These are phyloP conservation scores for Andrena haemorrhoa DNA, from an alignment of 2,888 invertebrate species.

Conservation along the genomic window DNA sequence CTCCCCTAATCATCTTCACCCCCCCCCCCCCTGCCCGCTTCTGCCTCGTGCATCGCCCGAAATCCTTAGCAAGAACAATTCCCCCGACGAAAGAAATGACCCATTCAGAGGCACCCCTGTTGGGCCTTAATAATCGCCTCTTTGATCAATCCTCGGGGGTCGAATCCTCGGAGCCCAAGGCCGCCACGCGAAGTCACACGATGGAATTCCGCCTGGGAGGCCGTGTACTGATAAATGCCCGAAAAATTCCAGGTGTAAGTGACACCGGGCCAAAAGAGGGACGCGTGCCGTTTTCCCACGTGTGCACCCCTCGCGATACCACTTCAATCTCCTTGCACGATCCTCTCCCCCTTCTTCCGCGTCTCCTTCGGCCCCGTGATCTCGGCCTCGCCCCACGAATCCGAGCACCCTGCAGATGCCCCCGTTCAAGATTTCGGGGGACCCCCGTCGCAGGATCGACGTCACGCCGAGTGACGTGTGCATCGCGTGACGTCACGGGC, in stretches of 20 bases:
- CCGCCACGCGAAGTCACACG: conserved; percentile 74
- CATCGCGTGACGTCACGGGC: conserved; percentile 79
- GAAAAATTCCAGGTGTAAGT: conserved; percentile 78
- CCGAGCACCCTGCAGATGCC: conserved; percentile 57
- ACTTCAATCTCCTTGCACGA: conserved; percentile 73
- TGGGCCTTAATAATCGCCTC: conserved; percentile 46
- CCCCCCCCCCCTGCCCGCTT: no score
- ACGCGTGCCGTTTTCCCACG: conserved; percentile 83
- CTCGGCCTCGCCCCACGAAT: conserved; percentile 61
- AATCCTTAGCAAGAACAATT: not conserved
- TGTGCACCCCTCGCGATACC: conserved; percentile 75
- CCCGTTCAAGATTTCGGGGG: conserved; percentile 66
- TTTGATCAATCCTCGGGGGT: conserved; percentile 53
- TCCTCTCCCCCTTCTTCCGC: conserved; percentile 58
- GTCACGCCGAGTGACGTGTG: conserved; percentile 81
- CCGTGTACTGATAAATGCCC: conserved; percentile 63
- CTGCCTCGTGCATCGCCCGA: not conserved
- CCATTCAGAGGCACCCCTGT: conserved; percentile 20
- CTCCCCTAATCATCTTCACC: no score
- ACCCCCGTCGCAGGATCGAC: conserved; percentile 66
- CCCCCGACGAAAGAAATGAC: not conserved
- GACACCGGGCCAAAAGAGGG: conserved; percentile 69
- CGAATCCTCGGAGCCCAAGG: conserved; percentile 25
- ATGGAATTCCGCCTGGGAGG: conserved; percentile 54
- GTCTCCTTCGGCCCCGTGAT: conserved; percentile 59